A percentile compares a stretch with the other conserved stretches of the same genome.
Evolutionary conservation across 2,113 vertebrate genomes (phyloP).

Genomic region (Anser cygnoides): DNA sequence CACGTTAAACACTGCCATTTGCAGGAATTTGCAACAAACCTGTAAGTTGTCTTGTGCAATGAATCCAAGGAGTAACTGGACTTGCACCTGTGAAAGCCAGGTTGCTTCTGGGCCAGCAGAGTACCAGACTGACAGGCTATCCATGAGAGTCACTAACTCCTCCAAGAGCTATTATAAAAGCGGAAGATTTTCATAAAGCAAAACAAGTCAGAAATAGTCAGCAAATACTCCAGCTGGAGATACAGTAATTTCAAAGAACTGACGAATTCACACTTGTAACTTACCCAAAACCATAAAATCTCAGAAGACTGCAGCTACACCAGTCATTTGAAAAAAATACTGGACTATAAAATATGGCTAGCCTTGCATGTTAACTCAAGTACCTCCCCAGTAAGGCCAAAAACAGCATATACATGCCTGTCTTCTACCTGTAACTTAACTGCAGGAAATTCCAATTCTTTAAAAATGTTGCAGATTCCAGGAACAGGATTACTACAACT

Average conservation of each 20-base stretch:
- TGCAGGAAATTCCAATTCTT: background rate
- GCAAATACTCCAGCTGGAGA: background rate
- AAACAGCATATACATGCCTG: background rate
- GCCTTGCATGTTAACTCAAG: background rate
- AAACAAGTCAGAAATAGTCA: background rate
- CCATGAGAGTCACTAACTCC: constrained; percentile 89
- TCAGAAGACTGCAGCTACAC: background rate
- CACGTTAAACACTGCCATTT: background rate
- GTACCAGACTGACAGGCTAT: constrained; percentile 92
- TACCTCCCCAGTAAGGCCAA: background rate
- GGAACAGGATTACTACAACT: background rate
- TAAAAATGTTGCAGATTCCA: background rate
- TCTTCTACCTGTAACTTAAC: background rate
- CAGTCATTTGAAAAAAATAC: background rate
- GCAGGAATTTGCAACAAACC: constrained; percentile 74
- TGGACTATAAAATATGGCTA: background rate
- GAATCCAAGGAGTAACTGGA: constrained; percentile 92
- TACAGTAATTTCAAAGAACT: background rate
- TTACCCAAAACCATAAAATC: background rate
- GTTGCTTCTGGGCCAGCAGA: constrained; percentile 82
- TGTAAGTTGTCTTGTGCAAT: constrained; percentile 93
- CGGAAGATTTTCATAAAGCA: background rate
- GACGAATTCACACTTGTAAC: background rate
- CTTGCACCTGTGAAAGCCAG: constrained; percentile 91
- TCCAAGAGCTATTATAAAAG: constrained; percentile 83